phyloP scores from a whole-genome alignment of 2,888 invertebrate species.

The Sarcophaga carnaria region DNA sequence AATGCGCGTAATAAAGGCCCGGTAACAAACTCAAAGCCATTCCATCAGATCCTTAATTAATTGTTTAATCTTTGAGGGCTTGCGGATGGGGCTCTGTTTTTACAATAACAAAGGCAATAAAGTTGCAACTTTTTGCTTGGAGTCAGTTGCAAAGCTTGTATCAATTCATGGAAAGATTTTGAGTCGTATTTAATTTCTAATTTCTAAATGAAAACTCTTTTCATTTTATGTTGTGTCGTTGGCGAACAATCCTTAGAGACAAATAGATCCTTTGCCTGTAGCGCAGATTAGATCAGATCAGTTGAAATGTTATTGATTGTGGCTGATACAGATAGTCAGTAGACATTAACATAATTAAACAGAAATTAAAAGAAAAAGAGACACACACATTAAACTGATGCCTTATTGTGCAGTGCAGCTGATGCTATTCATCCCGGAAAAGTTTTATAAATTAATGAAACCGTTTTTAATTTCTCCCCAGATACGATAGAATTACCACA shows the following conservation, averaged over 20 bases:
- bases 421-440: constrained; percentile 68
- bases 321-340: neutral
- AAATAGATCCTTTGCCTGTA: constrained; percentile 37
- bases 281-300: constrained; percentile 32
- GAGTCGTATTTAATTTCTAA: too few species aligned
- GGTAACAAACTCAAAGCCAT: too few species aligned
- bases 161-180: too few species aligned
- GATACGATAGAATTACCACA: constrained; percentile 54
- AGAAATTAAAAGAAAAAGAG: constrained; percentile 12
- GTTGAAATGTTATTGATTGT: neutral
- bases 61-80: too few species aligned
- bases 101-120: too few species aligned
- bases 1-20: neutral
- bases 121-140: too few species aligned
- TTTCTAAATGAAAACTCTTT: too few species aligned
- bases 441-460: constrained; percentile 62
- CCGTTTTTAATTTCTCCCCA: constrained; percentile 69
- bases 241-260: constrained; percentile 29
- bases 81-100: too few species aligned
- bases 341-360: constrained; percentile 22
- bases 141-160: too few species aligned
- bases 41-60: too few species aligned
- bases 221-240: too few species aligned
- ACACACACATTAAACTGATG: neutral
- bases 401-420: neutral